phyloP scores from a whole-genome alignment of 2,113 vertebrate genomes.

The Passerina amoena region DNA sequence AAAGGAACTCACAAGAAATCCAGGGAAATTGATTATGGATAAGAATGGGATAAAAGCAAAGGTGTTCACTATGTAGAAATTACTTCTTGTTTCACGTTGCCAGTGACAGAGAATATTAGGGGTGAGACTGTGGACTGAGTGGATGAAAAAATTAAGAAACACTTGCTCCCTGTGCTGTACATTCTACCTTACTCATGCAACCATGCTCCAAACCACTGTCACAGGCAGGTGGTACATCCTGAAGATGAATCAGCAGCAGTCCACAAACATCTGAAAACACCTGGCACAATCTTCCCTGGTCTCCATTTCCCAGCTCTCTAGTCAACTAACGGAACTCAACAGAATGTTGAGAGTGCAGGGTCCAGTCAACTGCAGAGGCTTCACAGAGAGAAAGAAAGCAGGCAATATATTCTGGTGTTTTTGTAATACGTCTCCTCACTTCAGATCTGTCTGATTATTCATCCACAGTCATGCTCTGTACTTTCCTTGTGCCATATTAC shows the following conservation, averaged over 20 bases:
- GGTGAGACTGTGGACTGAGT: not conserved
- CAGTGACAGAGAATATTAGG: not conserved
- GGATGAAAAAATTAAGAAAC: not conserved
- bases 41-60: not conserved
- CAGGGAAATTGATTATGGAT: not conserved
- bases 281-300: not conserved
- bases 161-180: not conserved
- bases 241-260: slow-evolving; percentile 13
- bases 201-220: not conserved
- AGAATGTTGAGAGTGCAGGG: not conserved
- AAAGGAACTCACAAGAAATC: not conserved
- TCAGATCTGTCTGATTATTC: not conserved
- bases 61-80: not conserved
- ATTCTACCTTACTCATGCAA: not conserved
- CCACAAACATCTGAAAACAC: slow-evolving; percentile 19
- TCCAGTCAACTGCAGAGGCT: not conserved
- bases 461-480: not conserved
- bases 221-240: not conserved
- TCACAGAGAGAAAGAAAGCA: not conserved
- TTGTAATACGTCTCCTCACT: not conserved
- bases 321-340: not conserved
- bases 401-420: not conserved
- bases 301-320: not conserved
- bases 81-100: not conserved
- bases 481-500: not conserved